Percentiles rank a stretch among this genome's conserved stretches.
Conservation (phyloP, 2,797 vertebrate species). For the Myotis myotis region DNA sequence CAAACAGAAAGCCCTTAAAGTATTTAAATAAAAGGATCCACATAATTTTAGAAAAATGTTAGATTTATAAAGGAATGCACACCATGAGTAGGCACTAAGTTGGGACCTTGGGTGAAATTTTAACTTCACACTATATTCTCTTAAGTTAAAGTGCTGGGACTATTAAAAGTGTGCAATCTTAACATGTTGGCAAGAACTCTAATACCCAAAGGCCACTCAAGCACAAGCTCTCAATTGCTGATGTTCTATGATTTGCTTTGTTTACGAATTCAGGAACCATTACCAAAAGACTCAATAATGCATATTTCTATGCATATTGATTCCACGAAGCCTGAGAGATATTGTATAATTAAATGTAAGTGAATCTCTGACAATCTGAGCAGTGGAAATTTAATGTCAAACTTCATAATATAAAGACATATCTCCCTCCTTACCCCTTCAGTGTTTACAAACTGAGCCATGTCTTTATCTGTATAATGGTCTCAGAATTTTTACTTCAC, state of each 20-base stretch:
- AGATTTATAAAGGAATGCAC: background rate
- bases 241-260: background rate
- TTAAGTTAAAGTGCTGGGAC: background rate
- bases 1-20: background rate
- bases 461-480: background rate
- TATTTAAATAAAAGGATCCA: background rate
- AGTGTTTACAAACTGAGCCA: background rate
- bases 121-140: background rate
- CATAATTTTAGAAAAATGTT: background rate
- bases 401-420: background rate
- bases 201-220: background rate
- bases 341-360: background rate
- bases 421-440: background rate
- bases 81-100: background rate
- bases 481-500: background rate
- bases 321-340: background rate
- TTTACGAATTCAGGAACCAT: background rate
- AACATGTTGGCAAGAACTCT: background rate
- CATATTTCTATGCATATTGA: background rate
- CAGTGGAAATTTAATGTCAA: background rate
- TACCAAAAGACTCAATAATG: background rate
- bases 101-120: background rate
- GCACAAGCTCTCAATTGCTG: background rate
- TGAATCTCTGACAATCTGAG: constrained; percentile 2
- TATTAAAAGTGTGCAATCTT: background rate